Percentiles rank a stretch among this genome's conserved stretches.
Evolutionary conservation across 2,888 invertebrate species (phyloP).

Genomic region (Hypolimnas misippus): DNA sequence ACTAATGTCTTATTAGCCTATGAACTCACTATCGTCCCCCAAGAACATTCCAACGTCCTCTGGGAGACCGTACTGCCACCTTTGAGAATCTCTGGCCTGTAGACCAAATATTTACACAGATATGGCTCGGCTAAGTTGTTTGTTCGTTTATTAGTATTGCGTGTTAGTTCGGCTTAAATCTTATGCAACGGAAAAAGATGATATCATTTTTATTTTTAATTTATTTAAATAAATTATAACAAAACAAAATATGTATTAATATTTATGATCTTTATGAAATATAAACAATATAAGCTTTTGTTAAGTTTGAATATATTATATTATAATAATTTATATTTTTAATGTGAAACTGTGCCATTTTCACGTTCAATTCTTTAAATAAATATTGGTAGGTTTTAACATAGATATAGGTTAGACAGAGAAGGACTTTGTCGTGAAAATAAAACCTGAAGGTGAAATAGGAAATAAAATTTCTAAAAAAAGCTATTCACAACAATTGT

Average conservation of each 20-base stretch:
- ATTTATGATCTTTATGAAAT: neutral
- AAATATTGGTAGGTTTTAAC: too few relatives aligned
- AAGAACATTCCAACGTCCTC: neutral
- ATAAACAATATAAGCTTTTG: neutral
- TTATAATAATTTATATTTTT: too few relatives aligned
- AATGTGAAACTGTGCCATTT: too few relatives aligned
- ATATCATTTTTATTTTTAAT: neutral
- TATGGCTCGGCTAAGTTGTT: neutral
- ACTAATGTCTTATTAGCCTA: too few relatives aligned
- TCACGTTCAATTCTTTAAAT: too few relatives aligned
- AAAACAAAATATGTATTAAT: neutral
- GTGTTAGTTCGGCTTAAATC: neutral
- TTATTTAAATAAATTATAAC: neutral
- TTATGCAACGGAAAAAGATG: slow-evolving; percentile 7
- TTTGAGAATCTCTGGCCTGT: neutral
- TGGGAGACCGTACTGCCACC: neutral
- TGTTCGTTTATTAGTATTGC: slow-evolving; percentile 6
- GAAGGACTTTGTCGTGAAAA: too few relatives aligned
- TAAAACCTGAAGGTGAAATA: too few relatives aligned
- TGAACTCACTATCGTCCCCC: neutral
- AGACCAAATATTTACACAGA: neutral
- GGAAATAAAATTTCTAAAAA: too few relatives aligned
- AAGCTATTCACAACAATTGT: too few relatives aligned
- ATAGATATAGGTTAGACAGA: too few relatives aligned
- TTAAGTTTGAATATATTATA: too few relatives aligned